Evolutionary conservation across 2,888 invertebrate species (phyloP).

Genomic region (Rotaria magnacalcarata): DNA sequence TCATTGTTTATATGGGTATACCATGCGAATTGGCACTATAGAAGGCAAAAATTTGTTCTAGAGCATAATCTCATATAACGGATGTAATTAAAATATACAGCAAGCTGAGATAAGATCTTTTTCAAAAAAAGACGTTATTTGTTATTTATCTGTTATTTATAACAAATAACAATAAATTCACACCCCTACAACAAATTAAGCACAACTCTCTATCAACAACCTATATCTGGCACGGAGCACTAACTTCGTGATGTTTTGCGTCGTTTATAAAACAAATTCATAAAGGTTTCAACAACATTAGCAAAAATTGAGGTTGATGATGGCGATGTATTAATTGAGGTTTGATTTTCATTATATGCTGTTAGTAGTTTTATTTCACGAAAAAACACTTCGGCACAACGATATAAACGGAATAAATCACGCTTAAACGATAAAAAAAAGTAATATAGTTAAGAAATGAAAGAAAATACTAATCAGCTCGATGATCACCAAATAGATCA

Average conservation of each 20-base stretch:
- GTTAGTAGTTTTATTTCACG: not conserved
- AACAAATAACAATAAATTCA: too few relatives aligned
- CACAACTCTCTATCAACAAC: not conserved
- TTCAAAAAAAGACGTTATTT: too few relatives aligned
- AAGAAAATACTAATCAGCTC: constrained; percentile 34
- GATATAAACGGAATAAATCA: constrained; percentile 1
- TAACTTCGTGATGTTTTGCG: constrained; percentile 23
- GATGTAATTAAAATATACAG: too few relatives aligned
- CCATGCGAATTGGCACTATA: too few relatives aligned
- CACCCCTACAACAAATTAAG: not conserved
- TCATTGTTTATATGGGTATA: too few relatives aligned
- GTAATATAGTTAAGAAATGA: not conserved
- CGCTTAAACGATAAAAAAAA: not conserved
- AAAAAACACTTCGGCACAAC: constrained; percentile 1
- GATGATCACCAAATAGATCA: constrained; percentile 40
- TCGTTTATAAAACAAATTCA: constrained; percentile 21
- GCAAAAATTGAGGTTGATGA: not conserved
- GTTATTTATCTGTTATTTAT: too few relatives aligned
- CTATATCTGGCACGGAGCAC: not conserved
- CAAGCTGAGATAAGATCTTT: too few relatives aligned
- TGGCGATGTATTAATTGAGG: not conserved
- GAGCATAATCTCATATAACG: too few relatives aligned
- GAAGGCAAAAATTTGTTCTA: too few relatives aligned
- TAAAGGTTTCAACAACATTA: not conserved
- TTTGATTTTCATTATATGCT: constrained; percentile 2